Evolutionary conservation across 2,113 vertebrate species (phyloP), one percentile per base, ranked within the genome.

Genomic region (Tapirus terrestris): DNA sequence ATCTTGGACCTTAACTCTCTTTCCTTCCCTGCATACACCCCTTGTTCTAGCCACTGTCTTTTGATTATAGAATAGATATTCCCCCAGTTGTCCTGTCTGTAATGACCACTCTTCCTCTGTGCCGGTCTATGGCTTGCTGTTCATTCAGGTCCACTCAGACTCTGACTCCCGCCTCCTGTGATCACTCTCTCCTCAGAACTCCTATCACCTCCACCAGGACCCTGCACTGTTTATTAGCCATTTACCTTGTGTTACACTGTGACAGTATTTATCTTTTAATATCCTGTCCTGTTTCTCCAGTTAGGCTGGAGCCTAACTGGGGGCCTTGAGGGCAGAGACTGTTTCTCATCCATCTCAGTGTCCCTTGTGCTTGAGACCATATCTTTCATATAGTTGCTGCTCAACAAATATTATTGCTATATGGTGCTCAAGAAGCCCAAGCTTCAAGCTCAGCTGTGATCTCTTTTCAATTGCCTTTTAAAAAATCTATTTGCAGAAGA

Each of bases 401-500:
- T 89, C 79, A 65, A 9, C 94, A 77, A 77, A 31, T 51, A 85
- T 16, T 51, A 85, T 16, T 70, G 23, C 27, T 36, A 9, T 72
- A 3, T 75, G 29, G 16, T 77, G 45, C 17, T 68, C 29, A 75
- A 76, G 72, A 94, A 96, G 31, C 53, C 39, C 70, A 51, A 39
- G 36, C 29, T 81, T 81, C 14, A 6, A n/a, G 29, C n/a, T 95
- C 87, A 48, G 16, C 43, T 67, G 31, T 79, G 53, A 92, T 93
- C 73, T 89, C 36, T 60, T 83, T 79, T 29, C 33, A 68, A 23
- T 29, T 53, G 20, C n/a, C 23, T 72, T 95, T 93, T 23, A 58
- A 88, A 76, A 91, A 79, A 39, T 17, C 13, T 89, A 68, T 58
- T 84, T 89, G 25, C 33, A 92, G 75, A 95, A 65, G 27, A 90